Evolutionary conservation across 2,797 vertebrate species (phyloP).

Genomic region (Clarias platycephalus): DNA sequence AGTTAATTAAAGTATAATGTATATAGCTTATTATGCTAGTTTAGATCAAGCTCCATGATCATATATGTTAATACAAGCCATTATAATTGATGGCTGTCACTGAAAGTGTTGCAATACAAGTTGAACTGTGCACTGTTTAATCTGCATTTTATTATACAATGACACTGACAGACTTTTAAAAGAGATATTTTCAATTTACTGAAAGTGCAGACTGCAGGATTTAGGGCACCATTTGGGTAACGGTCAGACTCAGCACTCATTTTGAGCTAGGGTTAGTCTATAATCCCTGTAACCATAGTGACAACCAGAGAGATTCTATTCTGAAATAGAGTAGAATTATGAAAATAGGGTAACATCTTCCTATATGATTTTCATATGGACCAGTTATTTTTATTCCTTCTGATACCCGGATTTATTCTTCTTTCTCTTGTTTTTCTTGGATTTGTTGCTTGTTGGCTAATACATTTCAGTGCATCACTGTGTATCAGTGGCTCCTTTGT

Average conservation of each 20-base stretch:
- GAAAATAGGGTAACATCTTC: slow-evolving; percentile 2
- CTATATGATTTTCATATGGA: not conserved
- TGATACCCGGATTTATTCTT: not conserved
- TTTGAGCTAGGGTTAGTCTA: slow-evolving; percentile 1
- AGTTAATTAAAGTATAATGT: not conserved
- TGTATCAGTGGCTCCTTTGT: not conserved
- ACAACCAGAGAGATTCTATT: slow-evolving; percentile 20
- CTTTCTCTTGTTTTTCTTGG: too few relatives aligned
- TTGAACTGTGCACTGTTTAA: not conserved
- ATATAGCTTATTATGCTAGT: not conserved
- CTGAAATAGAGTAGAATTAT: slow-evolving; percentile 19
- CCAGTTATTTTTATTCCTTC: not conserved
- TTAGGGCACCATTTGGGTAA: slow-evolving; percentile 16
- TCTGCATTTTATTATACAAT: not conserved
- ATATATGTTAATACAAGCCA: not conserved
- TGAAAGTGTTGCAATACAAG: not conserved
- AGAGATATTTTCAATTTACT: not conserved
- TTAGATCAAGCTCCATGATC: not conserved
- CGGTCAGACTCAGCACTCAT: not conserved
- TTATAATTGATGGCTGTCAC: not conserved
- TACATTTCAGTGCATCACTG: slow-evolving; percentile 1
- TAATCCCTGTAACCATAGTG: slow-evolving; percentile 18
- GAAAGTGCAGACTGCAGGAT: not conserved
- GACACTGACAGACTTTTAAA: not conserved
- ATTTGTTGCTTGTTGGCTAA: not conserved